Evolutionary conservation across 2,113 vertebrate species (phyloP), one percentile per base, ranked within the genome.

Genomic region (Coryphaenoides rupestris): DNA sequence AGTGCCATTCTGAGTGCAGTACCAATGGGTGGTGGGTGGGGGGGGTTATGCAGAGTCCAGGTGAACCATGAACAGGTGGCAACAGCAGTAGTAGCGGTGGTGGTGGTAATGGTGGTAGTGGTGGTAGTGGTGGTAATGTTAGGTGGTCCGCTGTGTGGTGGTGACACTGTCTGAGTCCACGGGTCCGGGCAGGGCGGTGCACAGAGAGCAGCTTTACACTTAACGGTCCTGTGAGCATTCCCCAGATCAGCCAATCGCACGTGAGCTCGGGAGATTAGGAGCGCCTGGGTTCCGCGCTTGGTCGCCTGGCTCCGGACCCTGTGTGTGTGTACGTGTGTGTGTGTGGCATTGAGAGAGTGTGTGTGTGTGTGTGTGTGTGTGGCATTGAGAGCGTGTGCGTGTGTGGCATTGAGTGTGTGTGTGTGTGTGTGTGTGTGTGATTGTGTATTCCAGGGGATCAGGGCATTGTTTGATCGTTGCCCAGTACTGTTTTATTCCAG

Each of bases 131-230:
- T 40, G 6, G 33, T 6, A 40, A 12, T 40, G 13, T 40, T 40
- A 50, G 47, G 47, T 50, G 14, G 47, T 49, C 47, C 6, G 65
- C 65, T 77, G 75, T 78, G 40, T n/a, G n/a, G n/a, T n/a, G n/a
- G 63, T 74, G 75, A 68, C 60, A 62, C 59, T 60, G 62, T 77
- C n/a, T 68, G 72, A 70, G 72, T 80, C 69, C 76, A 76, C 74
- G 75, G 80, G 75, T 85, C 73, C 85, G 81, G 69, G 62, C 77
- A 63, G 63, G 70, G 70, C 55, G 60, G 68, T 77, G n/a, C n/a
- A 81, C 66, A 60, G 65, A 73, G 80, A 87, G 84, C 84, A 89
- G 88, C 81, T 88, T 88, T 88, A 83, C 77, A 83, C 76, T 83
- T 81, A 75, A 87, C 74, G 81, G 86, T 81, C 62, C 75, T 79